These are phyloP conservation scores for Orthonychiurus folsomi DNA, from an alignment of 2,888 invertebrate genomes.

Conservation along the genomic window DNA sequence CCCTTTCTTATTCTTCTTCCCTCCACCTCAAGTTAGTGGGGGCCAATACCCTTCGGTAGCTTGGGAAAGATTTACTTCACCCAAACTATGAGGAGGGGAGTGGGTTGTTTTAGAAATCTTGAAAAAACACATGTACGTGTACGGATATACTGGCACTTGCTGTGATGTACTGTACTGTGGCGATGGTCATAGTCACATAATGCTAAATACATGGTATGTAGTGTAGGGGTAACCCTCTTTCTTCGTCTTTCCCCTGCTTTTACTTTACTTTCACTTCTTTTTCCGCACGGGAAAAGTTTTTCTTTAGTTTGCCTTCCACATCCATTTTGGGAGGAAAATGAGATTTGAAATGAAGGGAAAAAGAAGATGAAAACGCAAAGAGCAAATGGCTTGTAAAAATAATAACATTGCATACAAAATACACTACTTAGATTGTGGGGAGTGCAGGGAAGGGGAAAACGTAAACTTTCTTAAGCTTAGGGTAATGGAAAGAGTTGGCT, in stretches of 20 bases:
- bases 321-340: slow-evolving; percentile 38
- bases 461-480: not conserved
- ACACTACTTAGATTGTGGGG: slow-evolving; percentile 40
- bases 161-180: too few relatives aligned
- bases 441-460: not conserved
- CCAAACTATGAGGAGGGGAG: not conserved
- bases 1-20: slow-evolving; percentile 21
- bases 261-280: slow-evolving; percentile 3
- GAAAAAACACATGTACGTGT: not conserved
- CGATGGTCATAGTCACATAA: not conserved
- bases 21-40: too few relatives aligned
- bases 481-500: too few relatives aligned
- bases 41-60: too few relatives aligned
- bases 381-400: slow-evolving; percentile 41
- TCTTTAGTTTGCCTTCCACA: not conserved
- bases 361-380: slow-evolving; percentile 39
- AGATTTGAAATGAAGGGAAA: slow-evolving; percentile 39
- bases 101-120: not conserved
- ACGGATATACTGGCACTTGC: not conserved
- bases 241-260: not conserved
- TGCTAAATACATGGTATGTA: not conserved
- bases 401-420: slow-evolving; percentile 41
- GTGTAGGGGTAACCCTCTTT: too few relatives aligned
- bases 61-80: not conserved
- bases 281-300: slow-evolving; percentile 9